Base-by-base conservation (phyloP, 2,888 invertebrate genomes). In the Onthophagus sagittarius region DNA sequence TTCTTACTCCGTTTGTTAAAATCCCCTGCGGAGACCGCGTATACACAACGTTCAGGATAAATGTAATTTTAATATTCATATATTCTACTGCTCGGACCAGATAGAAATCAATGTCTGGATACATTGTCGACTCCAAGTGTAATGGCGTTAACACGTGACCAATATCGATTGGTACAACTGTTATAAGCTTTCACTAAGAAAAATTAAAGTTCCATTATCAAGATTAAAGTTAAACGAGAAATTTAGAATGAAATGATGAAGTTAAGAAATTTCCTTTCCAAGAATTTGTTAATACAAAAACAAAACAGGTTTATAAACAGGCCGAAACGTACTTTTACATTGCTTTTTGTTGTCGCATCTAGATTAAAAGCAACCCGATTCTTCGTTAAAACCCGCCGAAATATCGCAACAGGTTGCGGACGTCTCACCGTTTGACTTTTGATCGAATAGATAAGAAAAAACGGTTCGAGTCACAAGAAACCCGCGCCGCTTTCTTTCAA, bases 11-110 rank as follows among this genome's bases (percentile, higher is more conserved):
- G 39, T 53, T 53, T 53, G 39, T 53, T 53, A 53, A 53, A 53
- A 53, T 53, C 39, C 39, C 39, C 39, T 53, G 39, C 39, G 39
- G 39, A 53, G 39, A 53, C 39, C 67, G 15, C 67, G 15, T 14
- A 32, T 67, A 67, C 3, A 23, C 23, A 23, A 23, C 67, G 23
- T 9, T 67, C 7, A n/a, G 9, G 67, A 32, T 67, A 67, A 67
- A 67, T 67, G 67, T 67, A 67, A 31, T 67, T 67, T 67, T 67
- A 67, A 67, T 67, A 67, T 67, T 67, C 67, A 67, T 67, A 67
- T 67, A 67, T 67, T 67, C 67, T 32, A 32, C 67, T 13, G 15
- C 15, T 32, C 67, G 15, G 67, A 31, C 67, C 31, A n/a, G 67
- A 67, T 67, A 67, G 32, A 67, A 67, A 67, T 67, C 67, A n/a